These are phyloP conservation scores for Anolis carolinensis DNA, from an alignment of 2,113 vertebrate genomes.

Conservation along the genomic window DNA sequence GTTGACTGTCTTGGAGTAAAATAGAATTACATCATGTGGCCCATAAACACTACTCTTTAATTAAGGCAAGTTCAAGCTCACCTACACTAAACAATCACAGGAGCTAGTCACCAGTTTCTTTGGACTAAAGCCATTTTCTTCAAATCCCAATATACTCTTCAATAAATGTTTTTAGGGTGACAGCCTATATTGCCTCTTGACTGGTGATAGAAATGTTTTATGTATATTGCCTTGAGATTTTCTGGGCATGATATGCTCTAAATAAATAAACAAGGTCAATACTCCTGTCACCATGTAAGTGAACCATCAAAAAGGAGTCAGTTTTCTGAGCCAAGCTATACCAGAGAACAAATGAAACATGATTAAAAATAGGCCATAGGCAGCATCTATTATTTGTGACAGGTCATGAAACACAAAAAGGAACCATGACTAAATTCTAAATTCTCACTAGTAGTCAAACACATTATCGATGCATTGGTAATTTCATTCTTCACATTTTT, in stretches of 20 bases:
- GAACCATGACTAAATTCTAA: slow-evolving; percentile 1
- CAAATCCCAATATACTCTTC: background rate
- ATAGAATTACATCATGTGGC: background rate
- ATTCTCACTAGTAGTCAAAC: slow-evolving; percentile 9
- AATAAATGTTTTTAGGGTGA: background rate
- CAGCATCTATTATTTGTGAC: slow-evolving; percentile 19
- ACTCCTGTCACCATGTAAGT: slow-evolving; percentile 18
- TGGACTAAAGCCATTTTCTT: background rate
- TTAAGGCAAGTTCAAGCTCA: background rate
- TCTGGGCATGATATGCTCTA: slow-evolving; percentile 9
- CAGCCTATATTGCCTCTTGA: background rate
- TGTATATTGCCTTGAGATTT: slow-evolving; percentile 17
- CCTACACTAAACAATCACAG: background rate
- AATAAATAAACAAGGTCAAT: slow-evolving; percentile 28
- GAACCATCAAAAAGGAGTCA: slow-evolving; percentile 7
- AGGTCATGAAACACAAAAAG: background rate
- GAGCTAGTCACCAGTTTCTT: background rate
- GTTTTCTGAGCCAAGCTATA: background rate
- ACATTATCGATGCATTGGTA: background rate
- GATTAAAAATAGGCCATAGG: slow-evolving; percentile 4
- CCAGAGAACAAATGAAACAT: slow-evolving; percentile 12
- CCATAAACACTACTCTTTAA: background rate
- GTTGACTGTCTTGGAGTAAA: background rate
- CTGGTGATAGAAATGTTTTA: slow-evolving; percentile 15
- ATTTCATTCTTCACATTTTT: background rate